Base-by-base conservation (phyloP, 2,888 invertebrate genomes). In the Acronicta leporina region DNA sequence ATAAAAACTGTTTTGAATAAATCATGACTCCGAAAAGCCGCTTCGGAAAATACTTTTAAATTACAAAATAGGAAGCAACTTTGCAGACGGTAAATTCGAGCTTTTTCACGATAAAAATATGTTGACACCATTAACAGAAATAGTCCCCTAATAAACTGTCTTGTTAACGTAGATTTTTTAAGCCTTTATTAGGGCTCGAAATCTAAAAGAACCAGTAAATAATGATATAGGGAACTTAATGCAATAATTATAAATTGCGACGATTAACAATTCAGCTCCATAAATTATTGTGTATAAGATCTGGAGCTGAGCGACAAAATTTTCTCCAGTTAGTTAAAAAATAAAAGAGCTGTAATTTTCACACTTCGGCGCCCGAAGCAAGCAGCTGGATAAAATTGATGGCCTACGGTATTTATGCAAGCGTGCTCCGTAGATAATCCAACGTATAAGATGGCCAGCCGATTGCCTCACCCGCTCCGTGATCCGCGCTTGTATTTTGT, bases 371-470 rank as follows among this genome's bases (percentile, higher is more conserved):
- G 68, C 59, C 15, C 50, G 33, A 44, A 20, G 62, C 65, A 74
- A 70, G 66, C 66, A 48, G 59, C 66, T 65, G 70, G 64, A 76
- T 71, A 55, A 71, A 76, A 68, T 67, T 68, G 63, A 69, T 67
- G 66, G 49, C 55, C 61, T 43, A 67, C 51, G 44, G 52, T 57
- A 68, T 63, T 63, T 61, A 65, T 71, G 57, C 68, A 63, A 38
- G 52, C 40, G 43, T 44, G 38, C 52, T 63, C 50, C 63, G 52
- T 65, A 61, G 62, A 69, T 60, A 50, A 63, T 47, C 33, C 41
- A 49, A 42, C 55, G 40, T 66, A 50, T 25, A 61, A 60, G 43
- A 51, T 55, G 50, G 30, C 51, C 45, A 13, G 41, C 13, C 55
- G 51, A 57, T 48, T 30, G 41, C 38, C 25, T 52, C 41, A 35